Evolutionary conservation across 2,113 vertebrate genomes (phyloP).

Genomic region (Nettapus auritus): DNA sequence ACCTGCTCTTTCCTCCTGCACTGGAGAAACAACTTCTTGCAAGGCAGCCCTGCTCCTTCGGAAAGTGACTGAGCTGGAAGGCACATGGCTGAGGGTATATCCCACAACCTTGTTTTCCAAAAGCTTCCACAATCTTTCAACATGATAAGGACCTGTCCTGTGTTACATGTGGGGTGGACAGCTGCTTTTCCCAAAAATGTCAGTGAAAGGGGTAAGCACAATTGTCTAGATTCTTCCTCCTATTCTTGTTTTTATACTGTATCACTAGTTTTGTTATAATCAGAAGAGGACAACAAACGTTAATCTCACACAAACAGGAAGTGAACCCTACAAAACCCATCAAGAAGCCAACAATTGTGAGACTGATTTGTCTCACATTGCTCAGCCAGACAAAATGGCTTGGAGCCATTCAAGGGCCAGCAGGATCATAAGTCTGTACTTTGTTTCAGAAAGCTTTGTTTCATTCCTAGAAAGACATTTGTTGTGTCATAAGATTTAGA

Average conservation of each 20-base stretch:
- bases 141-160: accelerated
- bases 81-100: not conserved
- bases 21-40: not conserved
- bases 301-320: not conserved
- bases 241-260: accelerated
- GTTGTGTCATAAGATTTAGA: not conserved
- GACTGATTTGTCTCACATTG: not conserved
- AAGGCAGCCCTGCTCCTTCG: not conserved
- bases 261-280: not conserved
- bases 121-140: not conserved
- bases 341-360: not conserved
- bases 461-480: not conserved
- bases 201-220: not conserved
- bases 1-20: too few species aligned
- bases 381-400: not conserved
- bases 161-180: not conserved
- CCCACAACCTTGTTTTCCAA: not conserved
- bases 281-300: not conserved
- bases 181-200: not conserved
- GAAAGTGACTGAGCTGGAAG: too few species aligned
- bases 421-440: not conserved
- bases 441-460: not conserved
- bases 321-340: not conserved
- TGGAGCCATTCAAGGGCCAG: not conserved
- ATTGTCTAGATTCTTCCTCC: not conserved